Evolutionary conservation across 2,888 invertebrate genomes (phyloP), one percentile per base, ranked within the genome.

Genomic region (Callyntrura sp.): DNA sequence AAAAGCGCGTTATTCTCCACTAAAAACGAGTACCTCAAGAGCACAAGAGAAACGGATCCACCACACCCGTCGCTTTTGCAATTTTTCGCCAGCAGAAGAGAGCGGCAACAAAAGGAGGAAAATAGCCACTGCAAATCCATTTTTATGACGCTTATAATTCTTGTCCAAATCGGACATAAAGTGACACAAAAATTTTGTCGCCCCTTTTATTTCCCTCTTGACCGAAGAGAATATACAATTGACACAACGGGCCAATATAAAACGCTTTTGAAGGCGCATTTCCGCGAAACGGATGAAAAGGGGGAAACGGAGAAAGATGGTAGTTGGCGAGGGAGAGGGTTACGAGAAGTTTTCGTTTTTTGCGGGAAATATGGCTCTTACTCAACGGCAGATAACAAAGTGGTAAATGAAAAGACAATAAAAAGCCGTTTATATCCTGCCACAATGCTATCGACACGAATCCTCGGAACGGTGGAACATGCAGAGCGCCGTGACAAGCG

Each of bases 61-160:
- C 28, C 25, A 65, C 25, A 65, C 25, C 25, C 4, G 17, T 25
- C 20, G 11, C 12, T 51, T 14, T n/a, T n/a, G 1, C 11, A 3
- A 51, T 51, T 51, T 51, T 51, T 35, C 35, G 2, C 35, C 35
- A 35, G 6, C 35, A 2, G 6, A 35, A 2, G 3, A 35, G 14
- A 68, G 28, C 68, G 11, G 20, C 62, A 2, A 82, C 28, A 60
- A 84, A 84, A 57, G 48, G 85, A 35, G 81, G 51, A 85, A 90
- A 84, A 62, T 57, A 25, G 25, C 48, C 35, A 57, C 20, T 62
- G 48, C 60, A 25, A 60, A 86, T 76, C 57, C 70, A 51, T 87
- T 90, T 91, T 90, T 91, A 90, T 90, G 89, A 89, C 68, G 84
- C 86, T 73, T 90, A 91, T 91, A 91, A 90, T 85, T 91, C 90